Evolutionary conservation across 1,140 invertebrate species (phyloP).

Genomic region (Stegodyphus dumicola): DNA sequence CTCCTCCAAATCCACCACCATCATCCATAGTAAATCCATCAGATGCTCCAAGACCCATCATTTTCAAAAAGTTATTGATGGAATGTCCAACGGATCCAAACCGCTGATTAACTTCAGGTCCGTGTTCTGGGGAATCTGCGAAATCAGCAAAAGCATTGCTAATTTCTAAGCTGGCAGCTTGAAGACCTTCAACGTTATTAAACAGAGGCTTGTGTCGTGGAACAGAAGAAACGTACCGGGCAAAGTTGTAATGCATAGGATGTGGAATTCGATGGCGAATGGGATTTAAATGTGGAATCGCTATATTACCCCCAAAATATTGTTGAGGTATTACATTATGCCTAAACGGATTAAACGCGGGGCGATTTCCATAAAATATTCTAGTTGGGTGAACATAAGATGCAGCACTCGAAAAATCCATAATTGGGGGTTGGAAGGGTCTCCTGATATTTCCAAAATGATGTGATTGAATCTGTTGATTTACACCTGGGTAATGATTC

Average conservation of each 20-base stretch:
- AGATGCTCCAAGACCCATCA: constrained; percentile 39
- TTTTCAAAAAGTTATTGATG: constrained; percentile 35
- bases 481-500: background rate
- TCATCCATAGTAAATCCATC: background rate
- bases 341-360: background rate
- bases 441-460: background rate
- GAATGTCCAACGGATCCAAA: constrained; percentile 48
- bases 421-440: background rate
- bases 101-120: constrained; percentile 22
- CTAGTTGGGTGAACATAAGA: background rate
- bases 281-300: background rate
- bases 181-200: constrained; percentile 24
- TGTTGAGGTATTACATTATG: too few species aligned
- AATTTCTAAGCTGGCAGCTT: constrained; percentile 36
- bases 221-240: background rate
- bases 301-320: background rate
- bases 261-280: background rate
- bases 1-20: constrained; percentile 20
- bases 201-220: constrained; percentile 42
- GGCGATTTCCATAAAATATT: background rate
- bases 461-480: background rate
- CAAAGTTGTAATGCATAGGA: background rate
- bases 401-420: constrained; percentile 3
- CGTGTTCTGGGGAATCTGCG: constrained; percentile 43
- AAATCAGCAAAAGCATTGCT: constrained; percentile 54